Conservation (phyloP, 1,140 invertebrate species). For the Acromyrmex echinatior region DNA sequence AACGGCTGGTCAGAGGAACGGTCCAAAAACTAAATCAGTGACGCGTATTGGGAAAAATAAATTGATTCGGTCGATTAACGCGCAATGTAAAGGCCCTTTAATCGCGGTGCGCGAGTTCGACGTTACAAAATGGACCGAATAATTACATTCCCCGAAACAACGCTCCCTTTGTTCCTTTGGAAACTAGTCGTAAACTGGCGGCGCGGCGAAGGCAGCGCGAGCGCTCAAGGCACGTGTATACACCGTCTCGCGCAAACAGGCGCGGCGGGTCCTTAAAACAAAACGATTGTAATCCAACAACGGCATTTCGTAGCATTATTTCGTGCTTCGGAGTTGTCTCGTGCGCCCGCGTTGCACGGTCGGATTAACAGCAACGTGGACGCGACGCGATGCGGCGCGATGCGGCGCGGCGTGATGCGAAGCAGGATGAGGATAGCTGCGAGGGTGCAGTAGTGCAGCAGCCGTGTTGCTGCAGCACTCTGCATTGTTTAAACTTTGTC, state of each 20-base stretch:
- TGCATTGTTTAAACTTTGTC: constrained; percentile 31
- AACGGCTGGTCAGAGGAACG: constrained; percentile 24
- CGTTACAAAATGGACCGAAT: constrained; percentile 67
- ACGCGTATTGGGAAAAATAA: constrained; percentile 45
- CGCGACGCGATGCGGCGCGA: constrained; percentile 20
- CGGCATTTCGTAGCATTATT: constrained; percentile 65
- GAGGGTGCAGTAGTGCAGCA: background rate
- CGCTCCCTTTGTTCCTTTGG: constrained; percentile 70
- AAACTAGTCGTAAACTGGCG: constrained; percentile 72
- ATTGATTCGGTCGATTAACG: constrained; percentile 59
- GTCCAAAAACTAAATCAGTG: constrained; percentile 30
- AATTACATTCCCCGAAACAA: constrained; percentile 72
- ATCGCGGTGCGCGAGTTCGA: constrained; percentile 64
- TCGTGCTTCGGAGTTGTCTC: constrained; percentile 66
- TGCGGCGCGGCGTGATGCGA: background rate
- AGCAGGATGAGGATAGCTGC: background rate
- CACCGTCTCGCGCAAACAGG: constrained; percentile 33
- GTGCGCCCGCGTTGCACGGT: constrained; percentile 36
- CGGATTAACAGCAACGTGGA: constrained; percentile 54
- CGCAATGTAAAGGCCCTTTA: constrained; percentile 46
- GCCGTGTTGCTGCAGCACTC: background rate
- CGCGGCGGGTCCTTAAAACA: constrained; percentile 52
- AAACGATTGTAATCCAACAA: constrained; percentile 58
- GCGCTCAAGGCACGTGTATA: constrained; percentile 18
- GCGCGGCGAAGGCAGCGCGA: constrained; percentile 15